Evolutionary conservation across 2,888 invertebrate genomes (phyloP).

Genomic region (Helobdella robusta): DNA sequence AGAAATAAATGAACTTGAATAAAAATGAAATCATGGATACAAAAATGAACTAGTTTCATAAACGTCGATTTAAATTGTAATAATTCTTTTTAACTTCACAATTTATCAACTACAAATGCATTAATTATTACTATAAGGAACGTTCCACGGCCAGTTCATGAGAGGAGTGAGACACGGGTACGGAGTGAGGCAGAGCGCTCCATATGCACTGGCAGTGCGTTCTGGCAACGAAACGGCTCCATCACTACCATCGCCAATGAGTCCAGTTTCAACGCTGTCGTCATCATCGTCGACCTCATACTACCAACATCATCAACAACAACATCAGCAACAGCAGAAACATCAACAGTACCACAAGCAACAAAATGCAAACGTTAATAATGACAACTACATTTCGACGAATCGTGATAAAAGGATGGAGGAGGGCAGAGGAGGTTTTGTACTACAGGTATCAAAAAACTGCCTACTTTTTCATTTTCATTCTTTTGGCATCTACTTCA

Average conservation of each 20-base stretch:
- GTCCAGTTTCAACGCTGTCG: background rate
- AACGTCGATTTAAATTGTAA: background rate
- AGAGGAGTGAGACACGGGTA: conserved; percentile 96
- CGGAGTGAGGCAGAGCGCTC: conserved; percentile 89
- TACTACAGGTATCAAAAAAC: conserved; percentile 72
- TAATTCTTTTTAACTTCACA: background rate
- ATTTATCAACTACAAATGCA: background rate
- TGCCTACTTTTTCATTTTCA: too few species aligned
- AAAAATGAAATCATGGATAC: background rate
- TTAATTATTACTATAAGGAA: conserved; percentile 38
- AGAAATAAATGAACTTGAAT: too few species aligned
- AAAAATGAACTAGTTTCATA: background rate
- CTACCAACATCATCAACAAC: too few species aligned
- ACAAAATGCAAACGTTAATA: too few species aligned
- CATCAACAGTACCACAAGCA: too few species aligned
- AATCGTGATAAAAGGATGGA: conserved; percentile 57
- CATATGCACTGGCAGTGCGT: conserved; percentile 90
- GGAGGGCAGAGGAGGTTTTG: conserved; percentile 92
- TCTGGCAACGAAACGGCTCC: conserved; percentile 55
- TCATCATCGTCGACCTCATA: too few species aligned
- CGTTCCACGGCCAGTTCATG: conserved; percentile 91
- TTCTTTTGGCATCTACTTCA: too few species aligned
- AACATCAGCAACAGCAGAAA: too few species aligned
- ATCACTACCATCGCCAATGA: conserved; percentile 33
- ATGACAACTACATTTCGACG: conserved; percentile 44